Conservation (phyloP, 2,888 invertebrate genomes). For the Acanthopleura granulata region DNA sequence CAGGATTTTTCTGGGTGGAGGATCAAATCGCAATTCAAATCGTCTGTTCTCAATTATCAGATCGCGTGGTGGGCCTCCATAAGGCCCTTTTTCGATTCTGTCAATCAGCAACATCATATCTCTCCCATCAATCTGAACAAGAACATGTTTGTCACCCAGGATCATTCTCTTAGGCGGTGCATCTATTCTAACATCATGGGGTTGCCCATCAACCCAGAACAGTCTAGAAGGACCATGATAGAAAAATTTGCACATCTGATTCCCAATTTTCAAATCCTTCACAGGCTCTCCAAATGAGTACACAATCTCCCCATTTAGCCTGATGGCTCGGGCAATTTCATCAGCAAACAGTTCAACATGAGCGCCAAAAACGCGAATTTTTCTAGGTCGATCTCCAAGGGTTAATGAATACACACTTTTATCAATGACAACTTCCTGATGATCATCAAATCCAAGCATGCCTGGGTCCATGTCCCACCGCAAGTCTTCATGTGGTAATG, state of each 20-base stretch:
- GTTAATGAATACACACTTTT: slow-evolving; percentile 55
- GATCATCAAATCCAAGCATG: slow-evolving; percentile 43
- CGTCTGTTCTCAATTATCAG: slow-evolving; percentile 84
- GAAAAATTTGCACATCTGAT: slow-evolving; percentile 45
- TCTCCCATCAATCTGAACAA: slow-evolving; percentile 85
- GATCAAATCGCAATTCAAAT: slow-evolving; percentile 82
- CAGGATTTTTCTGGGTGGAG: slow-evolving; percentile 92
- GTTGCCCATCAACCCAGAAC: slow-evolving; percentile 64
- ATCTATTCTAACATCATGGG: slow-evolving; percentile 62
- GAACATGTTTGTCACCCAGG: slow-evolving; percentile 84
- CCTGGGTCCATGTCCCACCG: slow-evolving; percentile 48
- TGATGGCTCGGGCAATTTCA: slow-evolving; percentile 48
- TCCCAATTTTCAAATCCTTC: slow-evolving; percentile 48
- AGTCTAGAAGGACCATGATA: slow-evolving; percentile 58
- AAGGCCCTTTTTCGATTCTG: slow-evolving; percentile 77
- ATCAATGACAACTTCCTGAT: slow-evolving; percentile 61
- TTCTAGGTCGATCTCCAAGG: slow-evolving; percentile 44
- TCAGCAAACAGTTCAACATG: slow-evolving; percentile 49
- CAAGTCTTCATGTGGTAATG: slow-evolving; percentile 38
- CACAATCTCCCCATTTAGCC: slow-evolving; percentile 51
- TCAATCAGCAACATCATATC: slow-evolving; percentile 87
- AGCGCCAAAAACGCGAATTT: slow-evolving; percentile 34
- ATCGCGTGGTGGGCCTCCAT: slow-evolving; percentile 85
- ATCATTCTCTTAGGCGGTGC: slow-evolving; percentile 74
- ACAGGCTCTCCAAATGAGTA: slow-evolving; percentile 62